phyloP scores from a whole-genome alignment of 2,113 vertebrate genomes.

The Beaufortia kweichowensis region DNA sequence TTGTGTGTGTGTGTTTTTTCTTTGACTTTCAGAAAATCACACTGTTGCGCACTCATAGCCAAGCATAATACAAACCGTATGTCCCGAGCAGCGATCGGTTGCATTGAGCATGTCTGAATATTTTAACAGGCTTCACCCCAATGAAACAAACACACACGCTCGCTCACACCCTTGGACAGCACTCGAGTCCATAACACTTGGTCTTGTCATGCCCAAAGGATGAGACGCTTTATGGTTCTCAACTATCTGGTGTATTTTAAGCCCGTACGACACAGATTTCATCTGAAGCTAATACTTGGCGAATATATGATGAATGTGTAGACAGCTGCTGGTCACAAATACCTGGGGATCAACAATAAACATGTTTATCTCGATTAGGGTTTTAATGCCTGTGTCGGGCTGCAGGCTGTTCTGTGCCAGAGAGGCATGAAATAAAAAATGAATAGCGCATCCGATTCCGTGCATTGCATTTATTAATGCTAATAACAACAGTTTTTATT shows the following conservation, averaged over 20 bases:
- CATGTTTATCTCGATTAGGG: conserved; percentile 60
- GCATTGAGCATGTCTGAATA: conserved; percentile 73
- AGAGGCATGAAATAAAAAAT: conserved; percentile 22
- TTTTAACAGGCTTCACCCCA: conserved; percentile 74
- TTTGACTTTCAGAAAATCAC: conserved; percentile 72
- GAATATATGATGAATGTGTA: conserved; percentile 63
- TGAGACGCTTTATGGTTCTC: conserved; percentile 34
- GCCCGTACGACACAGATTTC: conserved; percentile 23
- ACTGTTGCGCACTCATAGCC: conserved; percentile 73
- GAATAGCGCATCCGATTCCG: not conserved
- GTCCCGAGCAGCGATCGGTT: conserved; percentile 73
- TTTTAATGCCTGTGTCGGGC: conserved; percentile 59
- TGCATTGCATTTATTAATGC: not conserved
- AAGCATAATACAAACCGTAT: conserved; percentile 77
- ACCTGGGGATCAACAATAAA: conserved; percentile 58
- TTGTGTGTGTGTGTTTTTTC: conserved; percentile 63
- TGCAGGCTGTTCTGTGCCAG: conserved; percentile 14
- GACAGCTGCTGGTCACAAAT: conserved; percentile 64
- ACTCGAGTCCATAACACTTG: conserved; percentile 19
- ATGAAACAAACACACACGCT: conserved; percentile 42
- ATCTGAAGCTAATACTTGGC: conserved; percentile 44
- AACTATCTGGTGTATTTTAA: conserved; percentile 35
- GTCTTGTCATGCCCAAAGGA: conserved; percentile 39
- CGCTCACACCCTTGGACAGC: not conserved
- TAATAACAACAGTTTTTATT: not conserved